phyloP scores from a whole-genome alignment of 2,797 vertebrate species.

The Protonibea diacanthus region DNA sequence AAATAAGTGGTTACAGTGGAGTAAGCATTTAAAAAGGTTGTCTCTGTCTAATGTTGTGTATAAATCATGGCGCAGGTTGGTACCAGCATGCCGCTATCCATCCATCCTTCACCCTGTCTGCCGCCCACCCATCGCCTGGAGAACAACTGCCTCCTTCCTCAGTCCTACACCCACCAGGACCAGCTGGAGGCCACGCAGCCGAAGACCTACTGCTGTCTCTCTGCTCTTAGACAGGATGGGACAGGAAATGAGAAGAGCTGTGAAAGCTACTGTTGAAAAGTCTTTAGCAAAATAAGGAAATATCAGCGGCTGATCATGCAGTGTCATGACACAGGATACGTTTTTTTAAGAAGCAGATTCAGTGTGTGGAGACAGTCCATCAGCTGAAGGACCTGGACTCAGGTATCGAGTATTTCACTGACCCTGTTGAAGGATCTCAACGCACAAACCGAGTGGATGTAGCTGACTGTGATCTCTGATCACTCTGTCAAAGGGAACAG shows the following conservation, averaged over 20 bases:
- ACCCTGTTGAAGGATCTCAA: not conserved
- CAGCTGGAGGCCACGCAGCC: conserved; percentile 44
- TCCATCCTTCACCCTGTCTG: conserved; percentile 21
- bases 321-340: no score
- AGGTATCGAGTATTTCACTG: not conserved
- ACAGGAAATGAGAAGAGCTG: conserved; percentile 22
- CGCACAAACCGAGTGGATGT: no score
- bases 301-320: not conserved
- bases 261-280: conserved; percentile 67
- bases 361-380: not conserved
- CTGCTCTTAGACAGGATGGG: conserved; percentile 49
- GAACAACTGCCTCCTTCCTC: not conserved
- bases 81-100: not conserved
- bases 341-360: not conserved
- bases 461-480: not conserved
- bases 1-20: not conserved
- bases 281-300: not conserved
- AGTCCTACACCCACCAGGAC: conserved; percentile 18
- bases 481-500: not conserved
- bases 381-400: not conserved
- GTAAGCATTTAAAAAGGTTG: not conserved
- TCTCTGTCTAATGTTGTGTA: not conserved
- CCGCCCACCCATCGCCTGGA: not conserved
- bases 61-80: conserved; percentile 40
- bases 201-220: conserved; percentile 53